Base-by-base conservation (phyloP, 2,797 vertebrate genomes). In the Mareca penelope region DNA sequence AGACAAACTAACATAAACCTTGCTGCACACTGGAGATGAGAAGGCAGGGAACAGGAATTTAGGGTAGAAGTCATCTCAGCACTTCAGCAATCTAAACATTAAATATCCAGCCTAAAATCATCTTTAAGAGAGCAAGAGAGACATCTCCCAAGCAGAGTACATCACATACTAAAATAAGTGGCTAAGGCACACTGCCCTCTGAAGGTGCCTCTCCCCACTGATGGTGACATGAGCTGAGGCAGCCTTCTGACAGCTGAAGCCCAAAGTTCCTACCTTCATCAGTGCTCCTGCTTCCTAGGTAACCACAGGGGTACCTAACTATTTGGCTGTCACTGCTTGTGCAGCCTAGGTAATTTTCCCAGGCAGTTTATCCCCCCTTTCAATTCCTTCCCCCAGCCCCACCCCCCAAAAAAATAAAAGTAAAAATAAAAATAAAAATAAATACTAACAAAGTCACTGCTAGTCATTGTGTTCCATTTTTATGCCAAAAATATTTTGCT, bases 381-480 rank as follows among this genome's bases (percentile, higher is more conserved):
- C 24, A 26, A 26, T 48, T 50, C 24, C 8, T 26, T 52, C 50
- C 50, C 24, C 8, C 48, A 14, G 22, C 48, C 48, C 5, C 48
- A 13, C 24, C 13, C 13, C 13, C 23, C 7, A 1, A 48, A 48
- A 48, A 48, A 48, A 23, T 42, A 42, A 42, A 44, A 18, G 9
- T 44, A 44, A 24, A 48, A 24, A 14, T 24, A 50, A 26, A 50
- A 26, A n/a, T 68, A 56, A 61, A 53, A 56, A 29, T 3, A 0
- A 48, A 17, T 1, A 39, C 23, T 33, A 89, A 18, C 6, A 1
- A 2, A 0, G 0, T 44, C 65, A 46, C 12, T 60, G 28, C 31
- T 50, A n/a, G 11, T 15, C 13, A 28, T 23, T 72, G 5, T 29
- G 16, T 50, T 80, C 28, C 19, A n/a, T 64, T 35, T 53, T 53